A percentile compares a stretch with the other conserved stretches of the same genome.
Conservation (phyloP, 2,113 vertebrate genomes). For the Malurus melanocephalus region DNA sequence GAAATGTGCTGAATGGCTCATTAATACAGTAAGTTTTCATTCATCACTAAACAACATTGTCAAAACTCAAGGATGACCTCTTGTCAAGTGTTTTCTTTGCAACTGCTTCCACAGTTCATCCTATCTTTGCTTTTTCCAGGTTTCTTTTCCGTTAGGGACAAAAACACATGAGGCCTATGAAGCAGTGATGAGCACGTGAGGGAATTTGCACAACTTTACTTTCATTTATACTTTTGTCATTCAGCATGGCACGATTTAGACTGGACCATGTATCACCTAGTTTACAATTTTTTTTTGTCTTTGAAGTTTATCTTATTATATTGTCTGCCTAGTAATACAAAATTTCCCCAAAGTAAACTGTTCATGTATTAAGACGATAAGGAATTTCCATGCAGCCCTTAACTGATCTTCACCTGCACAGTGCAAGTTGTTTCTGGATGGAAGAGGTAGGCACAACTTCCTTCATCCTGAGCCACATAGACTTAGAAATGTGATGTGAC, state of each 20-base stretch:
- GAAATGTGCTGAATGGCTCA: neutral
- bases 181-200: neutral
- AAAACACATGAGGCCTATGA: neutral
- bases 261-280: neutral
- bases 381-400: neutral
- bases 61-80: neutral
- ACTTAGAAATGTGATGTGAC: neutral
- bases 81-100: neutral
- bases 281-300: neutral
- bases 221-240: neutral
- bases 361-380: neutral
- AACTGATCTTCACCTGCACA: neutral
- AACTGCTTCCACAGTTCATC: neutral
- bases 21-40: neutral
- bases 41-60: neutral
- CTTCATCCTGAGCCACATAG: neutral
- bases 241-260: neutral
- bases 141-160: neutral
- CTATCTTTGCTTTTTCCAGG: neutral
- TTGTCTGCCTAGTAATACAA: neutral
- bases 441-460: neutral
- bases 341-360: neutral
- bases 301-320: neutral
- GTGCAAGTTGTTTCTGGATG: neutral
- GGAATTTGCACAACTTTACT: neutral